Evolutionary conservation across 2,113 vertebrate species (phyloP), one percentile per base, ranked within the genome.

Genomic region (Scomber colias): DNA sequence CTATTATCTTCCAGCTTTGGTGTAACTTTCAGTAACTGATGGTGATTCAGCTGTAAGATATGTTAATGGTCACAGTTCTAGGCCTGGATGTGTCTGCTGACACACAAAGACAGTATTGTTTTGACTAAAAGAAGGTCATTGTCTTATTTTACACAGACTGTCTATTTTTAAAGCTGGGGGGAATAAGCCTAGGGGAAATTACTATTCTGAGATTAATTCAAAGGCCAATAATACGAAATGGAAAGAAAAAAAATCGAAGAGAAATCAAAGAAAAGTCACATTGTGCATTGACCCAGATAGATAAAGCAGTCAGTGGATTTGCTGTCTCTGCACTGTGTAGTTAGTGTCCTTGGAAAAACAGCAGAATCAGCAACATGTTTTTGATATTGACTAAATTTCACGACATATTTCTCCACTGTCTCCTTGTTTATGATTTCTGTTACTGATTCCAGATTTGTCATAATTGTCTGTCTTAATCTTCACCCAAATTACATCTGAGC

Each of bases 41-140:
- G 77, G 89, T 92, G 93, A 94, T 89, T 94, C 90, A 90, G 77
- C 82, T 84, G 73, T 75, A 72, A 92, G 72, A 91, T 85, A 93
- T 93, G 90, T 87, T 91, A 90, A 88, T 89, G 62, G 85, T 62
- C 79, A 75, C 86, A 75, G 77, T 85, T 84, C 68, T 82, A 83
- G 73, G 84, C 75, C 71, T 87, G 62, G 51, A 77, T 10, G 54
- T 63, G 87, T 89, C 87, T 90, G 77, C 79, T 82, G 82, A 89
- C 68, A 90, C 85, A 93, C 87, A 93, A 77, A 79, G 82, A 35
- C 27, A 11, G 55, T 27, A 65, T 85, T 94, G 87, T 89, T 57
- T 70, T 16, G 17, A 77, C 49, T 69, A 45, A 77, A 86, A 91
- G 83, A 87, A 55, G 74, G 14, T 21, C 81, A 82, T 92, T 94